A percentile compares a stretch with the other conserved stretches of the same genome.
These are phyloP conservation scores for Salvator merianae DNA, from an alignment of 2,113 vertebrate genomes.

Conservation along the genomic window DNA sequence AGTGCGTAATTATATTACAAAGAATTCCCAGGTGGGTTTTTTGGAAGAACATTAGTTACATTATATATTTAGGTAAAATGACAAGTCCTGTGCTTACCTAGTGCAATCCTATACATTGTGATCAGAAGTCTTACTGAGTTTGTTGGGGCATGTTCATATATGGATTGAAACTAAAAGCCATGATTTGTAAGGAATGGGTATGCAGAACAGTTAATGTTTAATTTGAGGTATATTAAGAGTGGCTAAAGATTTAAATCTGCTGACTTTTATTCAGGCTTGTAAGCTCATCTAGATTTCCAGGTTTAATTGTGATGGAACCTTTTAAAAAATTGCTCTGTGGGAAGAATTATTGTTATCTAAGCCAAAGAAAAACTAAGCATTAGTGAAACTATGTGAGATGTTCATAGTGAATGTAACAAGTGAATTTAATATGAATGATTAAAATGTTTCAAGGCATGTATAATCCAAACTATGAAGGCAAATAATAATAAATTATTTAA, in stretches of 20 bases:
- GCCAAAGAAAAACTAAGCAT: background rate
- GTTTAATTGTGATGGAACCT: background rate
- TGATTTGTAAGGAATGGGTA: background rate
- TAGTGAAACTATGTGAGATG: background rate
- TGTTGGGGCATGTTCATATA: background rate
- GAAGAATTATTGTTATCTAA: background rate
- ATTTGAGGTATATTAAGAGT: background rate
- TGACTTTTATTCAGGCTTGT: background rate
- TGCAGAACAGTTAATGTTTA: background rate
- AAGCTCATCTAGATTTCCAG: background rate
- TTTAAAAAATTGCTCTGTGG: background rate
- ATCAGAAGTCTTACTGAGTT: no score
- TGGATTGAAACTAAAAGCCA: background rate
- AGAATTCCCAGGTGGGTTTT: background rate
- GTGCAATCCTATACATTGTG: no score
- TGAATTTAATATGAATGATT: background rate
- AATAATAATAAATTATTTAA: no score
- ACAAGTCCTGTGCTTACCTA: no score
- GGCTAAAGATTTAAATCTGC: background rate
- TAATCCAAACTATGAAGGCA: no score
- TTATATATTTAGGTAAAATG: no score
- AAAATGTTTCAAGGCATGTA: background rate
- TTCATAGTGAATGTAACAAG: slow-evolving; percentile 13
- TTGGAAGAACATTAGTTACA: background rate
- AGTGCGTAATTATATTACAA: background rate